Percentiles rank a stretch among this genome's conserved stretches.
Evolutionary conservation across 2,888 invertebrate species (phyloP).

Genomic region (Scaptomyza cyrtandrae): DNA sequence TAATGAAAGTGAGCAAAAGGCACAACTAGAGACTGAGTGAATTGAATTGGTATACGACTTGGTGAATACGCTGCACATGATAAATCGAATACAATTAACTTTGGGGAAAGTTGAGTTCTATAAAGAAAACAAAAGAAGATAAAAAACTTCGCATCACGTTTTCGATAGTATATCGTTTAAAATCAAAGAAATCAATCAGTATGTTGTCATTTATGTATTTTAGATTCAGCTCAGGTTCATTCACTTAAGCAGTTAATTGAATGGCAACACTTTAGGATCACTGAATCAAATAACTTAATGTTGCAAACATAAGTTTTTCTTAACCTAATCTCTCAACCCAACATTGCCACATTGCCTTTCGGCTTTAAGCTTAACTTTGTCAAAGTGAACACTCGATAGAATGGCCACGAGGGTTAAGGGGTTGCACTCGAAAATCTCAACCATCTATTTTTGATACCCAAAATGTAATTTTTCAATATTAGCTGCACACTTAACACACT

Average conservation of each 20-base stretch:
- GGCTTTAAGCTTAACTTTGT: background rate
- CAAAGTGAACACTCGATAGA: conserved; percentile 2
- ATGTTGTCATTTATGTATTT: background rate
- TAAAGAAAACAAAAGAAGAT: no score
- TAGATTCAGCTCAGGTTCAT: background rate
- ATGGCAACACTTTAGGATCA: background rate
- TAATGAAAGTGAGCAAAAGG: conserved; percentile 36
- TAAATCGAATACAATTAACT: background rate
- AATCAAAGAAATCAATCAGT: background rate
- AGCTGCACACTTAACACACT: conserved; percentile 74
- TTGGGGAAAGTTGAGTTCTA: no score
- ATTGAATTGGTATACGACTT: conserved; percentile 11
- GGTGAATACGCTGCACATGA: background rate
- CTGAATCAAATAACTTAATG: background rate
- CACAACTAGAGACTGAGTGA: conserved; percentile 11
- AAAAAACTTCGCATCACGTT: no score
- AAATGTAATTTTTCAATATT: conserved; percentile 75
- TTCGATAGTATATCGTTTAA: no score
- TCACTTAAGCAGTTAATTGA: background rate
- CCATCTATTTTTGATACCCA: background rate
- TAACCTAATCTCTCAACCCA: background rate
- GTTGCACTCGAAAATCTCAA: conserved; percentile 3
- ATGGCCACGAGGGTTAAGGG: conserved; percentile 13
- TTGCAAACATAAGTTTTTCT: background rate
- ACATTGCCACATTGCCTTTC: conserved; percentile 2